Base-by-base conservation (phyloP, 1,140 invertebrate genomes). In the Plutomurus gul region DNA sequence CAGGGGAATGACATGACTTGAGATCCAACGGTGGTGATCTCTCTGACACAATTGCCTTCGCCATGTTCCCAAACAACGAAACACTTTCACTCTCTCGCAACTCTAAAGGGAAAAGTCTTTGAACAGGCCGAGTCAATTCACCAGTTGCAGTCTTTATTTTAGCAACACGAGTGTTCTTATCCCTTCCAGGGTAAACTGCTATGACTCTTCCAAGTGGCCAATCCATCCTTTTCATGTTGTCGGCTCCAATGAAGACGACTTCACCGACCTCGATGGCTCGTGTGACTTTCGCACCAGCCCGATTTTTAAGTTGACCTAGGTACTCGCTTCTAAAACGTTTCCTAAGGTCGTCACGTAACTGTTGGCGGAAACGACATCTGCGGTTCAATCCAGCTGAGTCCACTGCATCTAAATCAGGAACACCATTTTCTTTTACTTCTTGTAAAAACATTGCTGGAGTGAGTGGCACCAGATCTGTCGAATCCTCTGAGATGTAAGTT, bases 31-130 rank as follows among this genome's bases (percentile, higher is more conserved):
- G 40, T 4, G 11, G 3, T 4, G 40, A 10, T 11, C 40, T 43
- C 11, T 43, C 18, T 43, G 40, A n/a, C n/a, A n/a, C n/a, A n/a
- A n/a, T n/a, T n/a, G n/a, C n/a, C n/a, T n/a, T n/a, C n/a, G n/a
- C n/a, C n/a, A n/a, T n/a, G n/a, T n/a, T n/a, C n/a, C n/a, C n/a
- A n/a, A n/a, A n/a, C n/a, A n/a, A 4, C 18, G 40, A 11, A 11
- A 43, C 13, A 11, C 18, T n/a, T 43, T 4, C 3, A 11, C 18
- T n/a, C 40, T n/a, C 40, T 11, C 18, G 10, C n/a, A 71, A 20
- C 37, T 79, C 78, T 13, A 78, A 33, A 2, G 77, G 39, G n/a
- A 56, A 78, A 4, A 80, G 60, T 16, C 76, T 65, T 0, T 40
- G 56, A 5, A 77, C 39, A 7, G 79, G 75, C 8, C 75, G 40